These are phyloP conservation scores for Nematopogon swammerdamellus DNA, from an alignment of 2,888 invertebrate genomes.

Conservation along the genomic window DNA sequence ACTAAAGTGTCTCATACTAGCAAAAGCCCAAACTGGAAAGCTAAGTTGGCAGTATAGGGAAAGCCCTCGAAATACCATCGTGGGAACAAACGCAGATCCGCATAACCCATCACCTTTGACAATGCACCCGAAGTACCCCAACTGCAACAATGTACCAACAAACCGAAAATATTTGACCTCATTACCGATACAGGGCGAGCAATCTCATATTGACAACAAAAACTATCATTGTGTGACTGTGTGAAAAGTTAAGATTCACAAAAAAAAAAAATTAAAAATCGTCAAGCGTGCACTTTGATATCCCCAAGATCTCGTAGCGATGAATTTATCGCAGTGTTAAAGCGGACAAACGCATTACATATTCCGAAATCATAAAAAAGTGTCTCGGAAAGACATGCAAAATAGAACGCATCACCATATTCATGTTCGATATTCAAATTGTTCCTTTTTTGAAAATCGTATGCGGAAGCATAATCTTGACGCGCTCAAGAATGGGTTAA, in stretches of 20 bases:
- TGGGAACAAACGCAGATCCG: background rate
- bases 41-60: too few relatives aligned
- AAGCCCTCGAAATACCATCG: too few relatives aligned
- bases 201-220: constrained; percentile 23
- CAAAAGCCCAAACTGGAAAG: too few relatives aligned
- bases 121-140: background rate
- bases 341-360: too few relatives aligned
- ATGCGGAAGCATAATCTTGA: constrained; percentile 53
- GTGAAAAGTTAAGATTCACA: constrained; percentile 31
- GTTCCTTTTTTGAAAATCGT: constrained; percentile 28
- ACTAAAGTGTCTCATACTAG: too few relatives aligned
- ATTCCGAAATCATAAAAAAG: constrained; percentile 14
- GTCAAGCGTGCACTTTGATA: background rate
- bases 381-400: constrained; percentile 39
- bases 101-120: background rate
- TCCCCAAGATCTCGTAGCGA: too few relatives aligned
- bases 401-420: constrained; percentile 28
- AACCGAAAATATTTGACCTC: constrained; percentile 51
- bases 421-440: constrained; percentile 46
- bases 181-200: constrained; percentile 36
- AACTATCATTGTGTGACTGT: constrained; percentile 31
- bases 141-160: constrained; percentile 31
- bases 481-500: constrained; percentile 47
- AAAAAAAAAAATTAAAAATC: too few relatives aligned
- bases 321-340: too few relatives aligned